phyloP scores from a whole-genome alignment of 2,888 invertebrate species.

The Drosophila koepferae region DNA sequence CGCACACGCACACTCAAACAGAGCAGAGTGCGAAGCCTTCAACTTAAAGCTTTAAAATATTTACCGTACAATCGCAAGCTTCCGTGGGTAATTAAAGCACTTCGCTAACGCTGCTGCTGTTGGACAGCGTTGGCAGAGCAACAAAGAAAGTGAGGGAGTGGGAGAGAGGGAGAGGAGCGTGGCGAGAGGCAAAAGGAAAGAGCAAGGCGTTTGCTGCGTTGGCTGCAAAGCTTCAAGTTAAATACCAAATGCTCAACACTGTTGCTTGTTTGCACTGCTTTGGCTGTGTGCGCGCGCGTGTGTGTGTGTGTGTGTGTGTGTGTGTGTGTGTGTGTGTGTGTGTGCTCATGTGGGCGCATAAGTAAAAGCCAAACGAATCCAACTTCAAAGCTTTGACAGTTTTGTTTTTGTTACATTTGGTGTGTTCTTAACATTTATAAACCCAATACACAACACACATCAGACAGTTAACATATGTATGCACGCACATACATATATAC shows the following conservation, averaged over 20 bases:
- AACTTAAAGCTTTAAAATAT: slow-evolving; percentile 55
- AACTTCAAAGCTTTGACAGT: slow-evolving; percentile 51
- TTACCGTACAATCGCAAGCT: slow-evolving; percentile 30
- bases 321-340: slow-evolving; percentile 10
- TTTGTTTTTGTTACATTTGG: slow-evolving; percentile 44
- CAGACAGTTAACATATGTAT: slow-evolving; percentile 31
- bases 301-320: not conserved
- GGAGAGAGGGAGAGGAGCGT: not conserved
- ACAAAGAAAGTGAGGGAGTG: not conserved
- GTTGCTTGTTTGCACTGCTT: slow-evolving; percentile 44
- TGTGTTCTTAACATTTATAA: slow-evolving; percentile 37
- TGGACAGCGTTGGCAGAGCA: not conserved
- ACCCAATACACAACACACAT: slow-evolving; percentile 35
- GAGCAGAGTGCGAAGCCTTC: slow-evolving; percentile 12
- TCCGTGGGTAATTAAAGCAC: slow-evolving; percentile 53
- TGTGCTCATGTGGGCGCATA: slow-evolving; percentile 21
- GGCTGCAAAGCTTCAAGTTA: slow-evolving; percentile 52
- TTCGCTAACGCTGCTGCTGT: slow-evolving; percentile 5
- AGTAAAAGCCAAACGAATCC: slow-evolving; percentile 55
- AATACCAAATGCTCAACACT: slow-evolving; percentile 44
- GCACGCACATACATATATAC: not conserved
- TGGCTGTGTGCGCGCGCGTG: slow-evolving; percentile 5
- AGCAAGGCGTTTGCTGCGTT: slow-evolving; percentile 6
- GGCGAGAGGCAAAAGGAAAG: not conserved
- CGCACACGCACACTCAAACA: slow-evolving; percentile 2